Base-by-base conservation (phyloP, 2,797 vertebrate species). In the Phylloscopus collybita region DNA sequence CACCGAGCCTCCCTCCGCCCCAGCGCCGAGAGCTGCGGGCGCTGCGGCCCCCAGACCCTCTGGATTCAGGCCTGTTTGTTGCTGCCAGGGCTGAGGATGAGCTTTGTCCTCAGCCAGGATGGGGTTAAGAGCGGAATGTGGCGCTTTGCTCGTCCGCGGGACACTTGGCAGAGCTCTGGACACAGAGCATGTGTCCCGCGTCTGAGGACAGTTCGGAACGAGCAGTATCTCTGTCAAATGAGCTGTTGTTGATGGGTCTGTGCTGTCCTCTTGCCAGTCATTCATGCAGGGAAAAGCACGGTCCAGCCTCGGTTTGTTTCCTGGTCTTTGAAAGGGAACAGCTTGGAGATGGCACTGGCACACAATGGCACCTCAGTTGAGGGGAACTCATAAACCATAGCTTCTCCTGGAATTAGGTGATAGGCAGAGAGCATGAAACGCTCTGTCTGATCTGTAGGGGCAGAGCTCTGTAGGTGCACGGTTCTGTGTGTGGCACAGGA, bases 121-220 rank as follows among this genome's bases (percentile, higher is more conserved):
- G 23, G 82, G 65, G 64, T 20, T 30, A 12, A 16, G 32, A n/a
- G 80, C 0, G 0, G 60, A 6, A 16, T 1, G 53, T 1, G 10
- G 32, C 0, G 10, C 34, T 50, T 26, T 10, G 8, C 42, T 36
- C 11, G 1, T 16, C 60, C 1, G 1, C 5, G 0, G 90, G 82
- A 11, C 51, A 0, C 27, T 64, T 57, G 82, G 85, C 79, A 44
- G 71, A 29, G 7, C 59, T 20, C 69, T 17, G 88, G 66, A 57
- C 38, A 1, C n/a, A 13, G 5, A 73, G 40, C 22, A 1, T 1
- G 27, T 7, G 66, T 76, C 74, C 51, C 6, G 0, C 40, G 0
- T 10, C 53, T n/a, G 1, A 18, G 53, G 50, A 2, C 21, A 6
- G 75, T 16, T 34, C 34, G 40, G 19, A 54, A 36, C 2, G 14